Evolutionary conservation across 2,888 invertebrate genomes (phyloP).

Genomic region (Tenthredo mesomela): DNA sequence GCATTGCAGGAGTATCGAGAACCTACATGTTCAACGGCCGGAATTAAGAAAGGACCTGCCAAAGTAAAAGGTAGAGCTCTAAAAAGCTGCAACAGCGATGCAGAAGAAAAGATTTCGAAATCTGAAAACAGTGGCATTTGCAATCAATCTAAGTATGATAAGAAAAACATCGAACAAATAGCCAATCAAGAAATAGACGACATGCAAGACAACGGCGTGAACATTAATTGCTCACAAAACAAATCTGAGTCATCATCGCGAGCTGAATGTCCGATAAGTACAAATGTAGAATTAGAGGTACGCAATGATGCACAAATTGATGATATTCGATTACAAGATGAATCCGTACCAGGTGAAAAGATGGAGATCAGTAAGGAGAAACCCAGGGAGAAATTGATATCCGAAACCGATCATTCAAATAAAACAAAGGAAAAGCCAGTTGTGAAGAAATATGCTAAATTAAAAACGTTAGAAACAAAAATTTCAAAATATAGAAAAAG

Average conservation of each 20-base stretch:
- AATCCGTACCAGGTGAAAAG: neutral
- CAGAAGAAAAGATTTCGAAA: neutral
- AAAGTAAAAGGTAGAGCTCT: constrained; percentile 22
- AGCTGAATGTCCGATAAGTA: neutral
- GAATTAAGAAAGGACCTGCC: neutral
- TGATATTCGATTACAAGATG: neutral
- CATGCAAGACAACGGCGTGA: neutral
- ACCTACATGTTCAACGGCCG: constrained; percentile 50
- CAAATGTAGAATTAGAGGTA: neutral
- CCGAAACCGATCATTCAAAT: neutral
- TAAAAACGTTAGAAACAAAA: constrained; percentile 69
- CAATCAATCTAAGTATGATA: neutral
- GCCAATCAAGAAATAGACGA: neutral
- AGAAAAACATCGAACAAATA: neutral
- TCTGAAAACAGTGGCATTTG: neutral
- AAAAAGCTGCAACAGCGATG: neutral
- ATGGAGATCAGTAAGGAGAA: neutral
- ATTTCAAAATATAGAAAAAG: constrained; percentile 58
- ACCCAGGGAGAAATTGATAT: neutral
- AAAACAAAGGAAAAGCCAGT: constrained; percentile 59
- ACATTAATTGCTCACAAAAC: neutral
- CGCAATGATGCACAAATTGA: neutral
- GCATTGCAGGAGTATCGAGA: constrained; percentile 56
- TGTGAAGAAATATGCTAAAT: constrained; percentile 70
- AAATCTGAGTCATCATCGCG: neutral